These are phyloP conservation scores for Prunella strophiata DNA, from an alignment of 2,797 vertebrate species.

Conservation along the genomic window DNA sequence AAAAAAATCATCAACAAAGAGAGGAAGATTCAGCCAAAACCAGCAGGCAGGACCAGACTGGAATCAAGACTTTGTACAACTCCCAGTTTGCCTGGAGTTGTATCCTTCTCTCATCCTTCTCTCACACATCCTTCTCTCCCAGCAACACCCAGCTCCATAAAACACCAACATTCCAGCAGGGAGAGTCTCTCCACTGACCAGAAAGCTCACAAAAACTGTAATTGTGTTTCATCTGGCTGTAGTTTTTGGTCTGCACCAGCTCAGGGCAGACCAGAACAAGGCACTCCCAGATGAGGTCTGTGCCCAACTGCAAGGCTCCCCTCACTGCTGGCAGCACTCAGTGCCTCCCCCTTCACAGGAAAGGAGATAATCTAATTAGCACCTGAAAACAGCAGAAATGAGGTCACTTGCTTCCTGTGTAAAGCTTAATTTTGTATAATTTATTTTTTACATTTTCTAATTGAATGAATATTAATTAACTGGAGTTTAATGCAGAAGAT, in stretches of 20 bases:
- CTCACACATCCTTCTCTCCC: not conserved
- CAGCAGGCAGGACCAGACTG: not conserved
- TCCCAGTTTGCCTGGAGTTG: not conserved
- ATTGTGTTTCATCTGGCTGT: not conserved
- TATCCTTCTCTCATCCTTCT: too few species aligned
- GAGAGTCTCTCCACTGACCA: not conserved
- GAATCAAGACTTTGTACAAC: not conserved
- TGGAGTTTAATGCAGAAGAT: conserved; percentile 59
- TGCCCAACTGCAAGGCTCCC: not conserved
- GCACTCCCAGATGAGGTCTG: not conserved
- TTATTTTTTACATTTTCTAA: conserved; percentile 74
- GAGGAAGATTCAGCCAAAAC: not conserved
- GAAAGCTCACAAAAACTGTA: not conserved
- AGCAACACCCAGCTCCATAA: not conserved
- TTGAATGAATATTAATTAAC: conserved; percentile 76
- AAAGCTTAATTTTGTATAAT: conserved; percentile 70
- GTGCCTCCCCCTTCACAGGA: conserved; percentile 7
- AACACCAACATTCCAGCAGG: not conserved
- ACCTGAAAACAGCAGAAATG: conserved; percentile 58
- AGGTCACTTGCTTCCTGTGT: conserved; percentile 66
- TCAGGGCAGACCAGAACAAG: not conserved
- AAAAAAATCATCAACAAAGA: not conserved
- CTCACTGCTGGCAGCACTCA: not conserved
- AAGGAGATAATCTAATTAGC: conserved; percentile 63
- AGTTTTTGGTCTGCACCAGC: not conserved